These are phyloP conservation scores for Melolontha melolontha DNA, from an alignment of 2,888 invertebrate species.

Conservation along the genomic window DNA sequence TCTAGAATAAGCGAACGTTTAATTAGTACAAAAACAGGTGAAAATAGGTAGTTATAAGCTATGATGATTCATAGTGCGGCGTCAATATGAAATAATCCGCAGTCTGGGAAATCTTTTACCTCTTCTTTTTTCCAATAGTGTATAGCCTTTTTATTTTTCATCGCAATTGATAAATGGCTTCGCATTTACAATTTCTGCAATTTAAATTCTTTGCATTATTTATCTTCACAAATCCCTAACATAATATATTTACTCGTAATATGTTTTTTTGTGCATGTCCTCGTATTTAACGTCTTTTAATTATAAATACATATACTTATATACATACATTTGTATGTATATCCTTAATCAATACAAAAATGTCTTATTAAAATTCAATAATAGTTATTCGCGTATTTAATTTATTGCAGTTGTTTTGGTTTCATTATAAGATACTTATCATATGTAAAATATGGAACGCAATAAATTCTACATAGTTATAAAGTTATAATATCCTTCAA, in stretches of 20 bases:
- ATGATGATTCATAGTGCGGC: slow-evolving; percentile 15
- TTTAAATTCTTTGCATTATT: slow-evolving; percentile 15
- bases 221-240: too few species aligned
- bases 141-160: not conserved
- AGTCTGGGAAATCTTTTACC: slow-evolving; percentile 2
- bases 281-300: not conserved
- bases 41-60: slow-evolving; percentile 11
- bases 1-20: slow-evolving; percentile 19
- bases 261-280: not conserved
- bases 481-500: not conserved
- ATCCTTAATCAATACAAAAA: too few species aligned
- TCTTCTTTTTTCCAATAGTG: not conserved
- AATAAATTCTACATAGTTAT: not conserved
- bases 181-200: slow-evolving; percentile 12
- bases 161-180: slow-evolving; percentile 5
- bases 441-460: too few species aligned
- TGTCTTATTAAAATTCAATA: slow-evolving; percentile 4
- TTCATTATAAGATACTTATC: too few species aligned
- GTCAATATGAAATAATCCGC: slow-evolving; percentile 5
- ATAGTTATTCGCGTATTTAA: slow-evolving; percentile 12
- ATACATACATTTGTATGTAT: too few species aligned
- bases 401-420: slow-evolving; percentile 5
- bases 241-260: not conserved
- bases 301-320: too few species aligned
- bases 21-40: slow-evolving; percentile 23